Evolutionary conservation across 2,888 invertebrate genomes (phyloP).

Genomic region (Stegana nigrithorax): DNA sequence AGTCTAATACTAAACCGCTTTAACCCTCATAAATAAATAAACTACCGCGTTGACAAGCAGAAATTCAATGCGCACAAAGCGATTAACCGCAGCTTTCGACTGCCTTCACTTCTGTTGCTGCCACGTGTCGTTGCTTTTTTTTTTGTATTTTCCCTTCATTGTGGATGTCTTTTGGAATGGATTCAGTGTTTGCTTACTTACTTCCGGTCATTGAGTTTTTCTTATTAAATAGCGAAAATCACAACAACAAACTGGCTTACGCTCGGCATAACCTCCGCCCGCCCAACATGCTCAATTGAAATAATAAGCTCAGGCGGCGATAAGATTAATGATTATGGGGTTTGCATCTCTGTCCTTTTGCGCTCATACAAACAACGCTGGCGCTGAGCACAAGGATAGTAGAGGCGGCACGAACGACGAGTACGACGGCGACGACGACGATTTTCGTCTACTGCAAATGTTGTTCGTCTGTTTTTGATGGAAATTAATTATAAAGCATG

Average conservation of each 20-base stretch:
- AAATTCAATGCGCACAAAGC: constrained; percentile 35
- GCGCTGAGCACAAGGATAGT: background rate
- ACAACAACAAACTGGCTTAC: constrained; percentile 8
- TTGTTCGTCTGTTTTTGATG: constrained; percentile 64
- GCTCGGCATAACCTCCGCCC: background rate
- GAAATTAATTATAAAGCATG: constrained; percentile 68
- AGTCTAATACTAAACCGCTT: too few species aligned
- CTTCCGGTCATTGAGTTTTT: constrained; percentile 64
- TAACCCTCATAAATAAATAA: background rate
- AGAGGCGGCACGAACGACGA: too few species aligned
- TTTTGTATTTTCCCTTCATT: too few species aligned
- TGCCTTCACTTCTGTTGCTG: background rate
- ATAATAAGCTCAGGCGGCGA: constrained; percentile 69
- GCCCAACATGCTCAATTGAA: constrained; percentile 51
- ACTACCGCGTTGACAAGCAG: background rate
- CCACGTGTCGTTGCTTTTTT: too few species aligned
- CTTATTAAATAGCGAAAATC: constrained; percentile 21
- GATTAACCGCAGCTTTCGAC: constrained; percentile 55
- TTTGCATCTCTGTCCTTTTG: constrained; percentile 21
- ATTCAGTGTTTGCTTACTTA: constrained; percentile 45
- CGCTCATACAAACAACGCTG: background rate
- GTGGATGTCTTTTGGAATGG: background rate
- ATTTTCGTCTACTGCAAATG: constrained; percentile 20
- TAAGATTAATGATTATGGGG: constrained; percentile 69
- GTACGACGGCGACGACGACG: constrained; percentile 13